These are phyloP conservation scores for Nudaria mundana DNA, from an alignment of 2,888 invertebrate genomes.

Conservation along the genomic window DNA sequence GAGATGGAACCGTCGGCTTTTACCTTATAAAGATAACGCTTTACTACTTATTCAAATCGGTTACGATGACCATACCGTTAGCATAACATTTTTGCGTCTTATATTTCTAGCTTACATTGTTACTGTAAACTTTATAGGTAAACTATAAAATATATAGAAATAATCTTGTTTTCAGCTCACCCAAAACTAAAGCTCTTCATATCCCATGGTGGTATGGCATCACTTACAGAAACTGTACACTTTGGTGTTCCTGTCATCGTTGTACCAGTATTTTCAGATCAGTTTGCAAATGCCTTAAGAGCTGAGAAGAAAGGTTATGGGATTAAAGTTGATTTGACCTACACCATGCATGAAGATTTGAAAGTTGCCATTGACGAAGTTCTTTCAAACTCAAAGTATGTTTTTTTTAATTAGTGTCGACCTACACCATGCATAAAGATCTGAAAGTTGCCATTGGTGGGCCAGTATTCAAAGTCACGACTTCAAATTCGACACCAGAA, in stretches of 20 bases:
- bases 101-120: too few relatives aligned
- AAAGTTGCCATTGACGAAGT: slow-evolving; percentile 35
- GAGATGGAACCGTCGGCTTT: too few relatives aligned
- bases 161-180: slow-evolving; percentile 47
- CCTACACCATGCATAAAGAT: slow-evolving; percentile 27
- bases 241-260: slow-evolving; percentile 49
- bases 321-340: slow-evolving; percentile 33
- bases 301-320: slow-evolving; percentile 44
- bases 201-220: slow-evolving; percentile 53
- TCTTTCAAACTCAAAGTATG: slow-evolving; percentile 35
- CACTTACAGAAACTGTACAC: slow-evolving; percentile 45
- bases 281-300: slow-evolving; percentile 43
- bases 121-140: too few relatives aligned
- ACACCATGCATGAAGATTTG: slow-evolving; percentile 32
- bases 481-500: too few relatives aligned
- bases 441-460: slow-evolving; percentile 37
- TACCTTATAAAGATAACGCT: too few relatives aligned
- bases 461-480: too few relatives aligned
- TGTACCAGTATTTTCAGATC: slow-evolving; percentile 52
- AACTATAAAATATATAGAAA: too few relatives aligned
- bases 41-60: too few relatives aligned
- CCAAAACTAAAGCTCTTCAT: slow-evolving; percentile 48
- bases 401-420: slow-evolving; percentile 33
- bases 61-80: too few relatives aligned
- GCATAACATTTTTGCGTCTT: too few relatives aligned